Evolutionary conservation across 1,140 invertebrate species (phyloP), one percentile per base, ranked within the genome.

Genomic region (Nebria ingens): DNA sequence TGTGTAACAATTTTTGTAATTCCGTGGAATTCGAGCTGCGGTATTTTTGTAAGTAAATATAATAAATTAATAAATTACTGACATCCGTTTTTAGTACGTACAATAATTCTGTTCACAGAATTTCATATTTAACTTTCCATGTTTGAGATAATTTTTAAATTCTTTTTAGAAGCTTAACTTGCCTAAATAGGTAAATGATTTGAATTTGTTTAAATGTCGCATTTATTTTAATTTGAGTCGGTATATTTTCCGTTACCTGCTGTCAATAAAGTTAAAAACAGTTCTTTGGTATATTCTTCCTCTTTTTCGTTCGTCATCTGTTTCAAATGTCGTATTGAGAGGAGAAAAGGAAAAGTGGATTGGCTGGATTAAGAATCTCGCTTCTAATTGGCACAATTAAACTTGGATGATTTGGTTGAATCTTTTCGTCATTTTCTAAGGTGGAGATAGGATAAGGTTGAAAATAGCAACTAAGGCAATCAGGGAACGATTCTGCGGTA

Each of bases 371-470:
- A 45, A 45, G 40, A 17, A 12, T 17, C 40, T 34, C 25, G 25
- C n/a, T 45, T 45, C 40, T 45, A 45, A 45, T 45, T 45, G 40
- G 40, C 40, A 45, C 40, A 45, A 45, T 45, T 45, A 45, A 45
- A 45, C 3, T 45, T 6, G 15, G 40, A 12, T 45, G 40, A 45
- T 45, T 45, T 45, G 4, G 40, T 17, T 17, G 9, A 12, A 4
- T 45, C 40, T 17, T 45, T n/a, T n/a, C n/a, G n/a, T n/a, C n/a
- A n/a, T n/a, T n/a, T n/a, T n/a, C n/a, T n/a, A n/a, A n/a, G n/a
- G n/a, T n/a, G n/a, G n/a, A n/a, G n/a, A n/a, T n/a, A n/a, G n/a
- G n/a, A n/a, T n/a, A n/a, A n/a, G n/a, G n/a, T n/a, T n/a, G n/a
- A n/a, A n/a, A n/a, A n/a, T n/a, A n/a, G n/a, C n/a, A n/a, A n/a